Percentiles rank a stretch among this genome's conserved stretches.
These are phyloP conservation scores for Anolis sagrei DNA, from an alignment of 2,113 vertebrate species.

Conservation along the genomic window DNA sequence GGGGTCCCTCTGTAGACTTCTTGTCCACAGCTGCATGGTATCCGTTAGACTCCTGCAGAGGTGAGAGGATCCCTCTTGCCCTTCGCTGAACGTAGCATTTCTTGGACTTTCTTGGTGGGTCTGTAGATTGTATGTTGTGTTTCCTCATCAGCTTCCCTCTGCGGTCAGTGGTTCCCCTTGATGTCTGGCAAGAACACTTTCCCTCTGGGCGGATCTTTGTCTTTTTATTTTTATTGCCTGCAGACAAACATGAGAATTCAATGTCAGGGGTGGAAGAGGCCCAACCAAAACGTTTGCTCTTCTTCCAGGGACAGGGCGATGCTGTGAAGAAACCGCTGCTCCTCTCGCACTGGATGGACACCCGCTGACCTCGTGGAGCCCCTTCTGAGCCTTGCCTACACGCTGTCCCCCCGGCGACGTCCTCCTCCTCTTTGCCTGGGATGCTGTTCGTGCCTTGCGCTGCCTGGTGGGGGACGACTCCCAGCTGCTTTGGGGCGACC, in stretches of 20 bases:
- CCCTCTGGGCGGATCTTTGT: too few species aligned
- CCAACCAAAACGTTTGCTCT: background rate
- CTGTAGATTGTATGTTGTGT: too few species aligned
- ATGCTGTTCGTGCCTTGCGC: conserved; percentile 37
- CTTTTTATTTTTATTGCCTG: too few species aligned
- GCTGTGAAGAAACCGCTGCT: background rate
- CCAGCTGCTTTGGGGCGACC: background rate
- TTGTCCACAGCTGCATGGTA: too few species aligned
- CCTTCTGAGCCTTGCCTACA: background rate
- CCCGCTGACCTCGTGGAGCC: conserved; percentile 7
- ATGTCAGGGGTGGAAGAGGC: background rate
- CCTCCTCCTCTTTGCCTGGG: background rate
- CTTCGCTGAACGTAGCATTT: too few species aligned
- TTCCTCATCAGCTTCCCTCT: too few species aligned
- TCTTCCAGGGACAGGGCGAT: conserved; percentile 9
- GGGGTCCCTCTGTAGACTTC: too few species aligned
- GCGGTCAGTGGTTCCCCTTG: too few species aligned
- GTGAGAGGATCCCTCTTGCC: too few species aligned
- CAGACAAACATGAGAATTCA: background rate
- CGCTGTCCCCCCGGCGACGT: background rate
- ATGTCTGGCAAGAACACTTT: too few species aligned
- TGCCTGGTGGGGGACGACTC: background rate
- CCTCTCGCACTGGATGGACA: background rate
- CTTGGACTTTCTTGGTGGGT: too few species aligned
- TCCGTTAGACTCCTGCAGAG: too few species aligned